Conservation (phyloP, 1,140 invertebrate genomes). For the Drosophila melanica region DNA sequence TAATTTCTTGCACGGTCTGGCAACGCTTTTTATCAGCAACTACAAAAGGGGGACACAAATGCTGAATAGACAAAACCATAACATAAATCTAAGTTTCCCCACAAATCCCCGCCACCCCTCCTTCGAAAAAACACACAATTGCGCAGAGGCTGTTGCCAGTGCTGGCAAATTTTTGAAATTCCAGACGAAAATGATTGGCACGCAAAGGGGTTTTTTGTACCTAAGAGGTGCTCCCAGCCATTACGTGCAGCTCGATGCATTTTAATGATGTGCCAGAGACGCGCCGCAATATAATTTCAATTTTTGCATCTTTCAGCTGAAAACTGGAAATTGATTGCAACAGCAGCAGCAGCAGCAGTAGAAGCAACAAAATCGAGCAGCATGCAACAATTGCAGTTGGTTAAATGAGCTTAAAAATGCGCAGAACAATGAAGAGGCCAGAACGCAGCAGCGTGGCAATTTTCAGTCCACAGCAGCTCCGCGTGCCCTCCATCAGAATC, state of each 20-base stretch:
- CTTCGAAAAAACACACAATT: background rate
- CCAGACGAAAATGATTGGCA: slow-evolving; percentile 48
- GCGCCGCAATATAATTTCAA: slow-evolving; percentile 74
- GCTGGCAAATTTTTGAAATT: slow-evolving; percentile 47
- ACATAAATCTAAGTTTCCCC: slow-evolving; percentile 33
- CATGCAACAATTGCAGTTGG: slow-evolving; percentile 68
- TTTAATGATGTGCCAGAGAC: slow-evolving; percentile 72
- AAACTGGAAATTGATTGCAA: slow-evolving; percentile 77
- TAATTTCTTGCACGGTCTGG: slow-evolving; percentile 58
- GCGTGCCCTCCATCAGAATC: background rate
- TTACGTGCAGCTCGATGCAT: slow-evolving; percentile 71
- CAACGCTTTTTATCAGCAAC: slow-evolving; percentile 50
- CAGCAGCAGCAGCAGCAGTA: slow-evolving; percentile 23
- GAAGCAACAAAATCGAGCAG: slow-evolving; percentile 17
- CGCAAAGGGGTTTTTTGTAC: slow-evolving; percentile 17
- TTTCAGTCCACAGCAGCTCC: slow-evolving; percentile 30
- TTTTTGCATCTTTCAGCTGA: slow-evolving; percentile 76
- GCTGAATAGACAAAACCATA: slow-evolving; percentile 35
- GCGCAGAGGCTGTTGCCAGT: background rate
- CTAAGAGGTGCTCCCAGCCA: slow-evolving; percentile 59
- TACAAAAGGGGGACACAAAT: slow-evolving; percentile 8
- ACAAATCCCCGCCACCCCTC: background rate
- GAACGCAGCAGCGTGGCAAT: slow-evolving; percentile 44
- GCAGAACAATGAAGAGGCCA: slow-evolving; percentile 72
- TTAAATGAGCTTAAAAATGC: slow-evolving; percentile 81